Conservation (phyloP, 2,888 invertebrate genomes). For the Cerceris ruficornis region DNA sequence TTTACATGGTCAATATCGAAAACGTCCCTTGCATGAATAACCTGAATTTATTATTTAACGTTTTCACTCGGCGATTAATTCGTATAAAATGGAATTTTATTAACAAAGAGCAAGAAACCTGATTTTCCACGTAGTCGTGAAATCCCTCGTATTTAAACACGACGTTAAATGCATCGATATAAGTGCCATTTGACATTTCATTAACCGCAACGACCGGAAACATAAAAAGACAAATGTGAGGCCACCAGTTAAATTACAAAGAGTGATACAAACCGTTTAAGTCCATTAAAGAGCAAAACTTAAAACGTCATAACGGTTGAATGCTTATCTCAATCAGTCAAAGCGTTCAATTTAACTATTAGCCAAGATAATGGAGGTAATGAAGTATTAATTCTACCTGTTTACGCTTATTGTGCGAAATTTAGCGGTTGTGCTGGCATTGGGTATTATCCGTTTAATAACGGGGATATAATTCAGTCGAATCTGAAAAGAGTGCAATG, state of each 20-base stretch:
- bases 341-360: not conserved
- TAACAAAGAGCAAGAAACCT: not conserved
- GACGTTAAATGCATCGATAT: not conserved
- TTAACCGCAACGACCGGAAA: not conserved
- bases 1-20: too few species aligned
- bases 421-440: not conserved
- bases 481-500: too few species aligned
- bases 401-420: not conserved
- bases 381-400: too few species aligned
- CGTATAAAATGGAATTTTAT: too few species aligned
- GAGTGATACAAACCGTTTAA: not conserved
- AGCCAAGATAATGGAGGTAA: not conserved
- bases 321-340: not conserved
- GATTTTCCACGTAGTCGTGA: not conserved
- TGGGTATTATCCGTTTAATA: too few species aligned
- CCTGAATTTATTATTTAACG: too few species aligned
- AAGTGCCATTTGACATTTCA: not conserved
- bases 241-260: not conserved
- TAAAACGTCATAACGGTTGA: not conserved
- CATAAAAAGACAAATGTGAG: not conserved
- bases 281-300: not conserved
- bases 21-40: too few species aligned
- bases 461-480: too few species aligned
- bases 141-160: not conserved
- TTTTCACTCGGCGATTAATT: too few species aligned